Evolutionary conservation across 2,888 invertebrate genomes (phyloP).

Genomic region (Plagodis dolabraria): DNA sequence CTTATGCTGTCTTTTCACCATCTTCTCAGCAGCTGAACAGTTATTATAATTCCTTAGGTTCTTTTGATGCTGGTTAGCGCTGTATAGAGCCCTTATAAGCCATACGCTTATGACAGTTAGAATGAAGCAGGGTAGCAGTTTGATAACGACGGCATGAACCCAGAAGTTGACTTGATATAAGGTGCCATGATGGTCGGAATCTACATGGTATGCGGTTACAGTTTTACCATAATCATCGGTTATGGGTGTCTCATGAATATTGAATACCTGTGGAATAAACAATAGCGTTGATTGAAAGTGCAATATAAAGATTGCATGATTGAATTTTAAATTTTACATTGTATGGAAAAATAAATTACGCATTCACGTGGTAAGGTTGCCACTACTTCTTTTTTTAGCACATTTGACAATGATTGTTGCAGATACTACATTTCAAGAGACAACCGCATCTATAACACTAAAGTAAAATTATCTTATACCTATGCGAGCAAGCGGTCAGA

Average conservation of each 20-base stretch:
- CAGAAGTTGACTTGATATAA: constrained; percentile 90
- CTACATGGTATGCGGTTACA: constrained; percentile 71
- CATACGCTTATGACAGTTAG: constrained; percentile 90
- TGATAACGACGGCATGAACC: constrained; percentile 92
- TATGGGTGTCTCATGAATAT: constrained; percentile 77
- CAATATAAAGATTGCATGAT: not conserved
- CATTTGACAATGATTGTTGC: too few relatives aligned
- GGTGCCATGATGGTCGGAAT: constrained; percentile 84
- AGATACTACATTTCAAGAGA: too few relatives aligned
- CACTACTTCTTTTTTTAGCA: not conserved
- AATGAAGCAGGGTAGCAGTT: constrained; percentile 91
- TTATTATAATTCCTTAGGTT: constrained; percentile 87
- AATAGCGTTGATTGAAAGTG: constrained; percentile 10
- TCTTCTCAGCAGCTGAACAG: constrained; percentile 78
- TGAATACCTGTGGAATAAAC: constrained; percentile 67
- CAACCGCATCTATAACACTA: too few relatives aligned
- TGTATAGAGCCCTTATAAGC: constrained; percentile 89
- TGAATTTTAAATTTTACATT: constrained; percentile 54
- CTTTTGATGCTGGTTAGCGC: constrained; percentile 90
- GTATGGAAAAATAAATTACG: constrained; percentile 39
- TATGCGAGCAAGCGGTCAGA: too few relatives aligned
- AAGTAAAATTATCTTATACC: too few relatives aligned
- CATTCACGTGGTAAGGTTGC: not conserved
- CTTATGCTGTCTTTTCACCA: constrained; percentile 80
- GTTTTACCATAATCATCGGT: constrained; percentile 71